Evolutionary conservation across 2,888 invertebrate genomes (phyloP), one percentile per base, ranked within the genome.

Genomic region (Germaria angustata): DNA sequence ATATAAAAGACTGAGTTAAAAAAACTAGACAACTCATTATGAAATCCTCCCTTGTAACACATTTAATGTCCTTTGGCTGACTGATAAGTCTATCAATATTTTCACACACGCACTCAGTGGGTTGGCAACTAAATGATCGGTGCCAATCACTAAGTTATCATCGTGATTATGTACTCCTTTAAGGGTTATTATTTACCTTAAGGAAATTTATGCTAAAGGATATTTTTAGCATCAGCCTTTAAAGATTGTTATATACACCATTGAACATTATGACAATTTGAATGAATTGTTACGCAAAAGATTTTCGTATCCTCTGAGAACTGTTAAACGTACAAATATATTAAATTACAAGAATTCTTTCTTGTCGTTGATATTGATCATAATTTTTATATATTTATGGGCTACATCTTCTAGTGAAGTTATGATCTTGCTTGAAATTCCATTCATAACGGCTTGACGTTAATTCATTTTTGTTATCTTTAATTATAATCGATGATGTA

Each of bases 81-180:
- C 65, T 83, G 76, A 84, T 79, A 83, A 81, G 76, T 83, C 80
- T 83, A 84, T 84, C 79, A 83, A 83, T 63, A 84, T 73, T 78
- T 77, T 81, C 84, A 84, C 83, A 84, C 80, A 80, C 78, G 73
- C 76, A 36, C 41, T 36, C 65, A 66, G 57, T 72, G 44, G 69
- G 44, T 59, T 53, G 82, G 51, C 51, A 17, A 20, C 53, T 39
- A 41, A 69, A 59, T 65, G 59, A 41, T 59, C 69, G 79, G 65
- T 82, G 61, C 59, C 82, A 69, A 79, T 75, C 82, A 78, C 24
- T 68, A 49, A 61, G n/a, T 76, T 71, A 34, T 66, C 41, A 44
- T 15, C 28, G 28, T 28, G 49, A 20, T 15, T 5, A 13, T 0
- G 20, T 6, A 32, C 36, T 49, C 2, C 22, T 11, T 57, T 28